Evolutionary conservation across 2,797 vertebrate genomes (phyloP).

Genomic region (Myiothlypis coronata): DNA sequence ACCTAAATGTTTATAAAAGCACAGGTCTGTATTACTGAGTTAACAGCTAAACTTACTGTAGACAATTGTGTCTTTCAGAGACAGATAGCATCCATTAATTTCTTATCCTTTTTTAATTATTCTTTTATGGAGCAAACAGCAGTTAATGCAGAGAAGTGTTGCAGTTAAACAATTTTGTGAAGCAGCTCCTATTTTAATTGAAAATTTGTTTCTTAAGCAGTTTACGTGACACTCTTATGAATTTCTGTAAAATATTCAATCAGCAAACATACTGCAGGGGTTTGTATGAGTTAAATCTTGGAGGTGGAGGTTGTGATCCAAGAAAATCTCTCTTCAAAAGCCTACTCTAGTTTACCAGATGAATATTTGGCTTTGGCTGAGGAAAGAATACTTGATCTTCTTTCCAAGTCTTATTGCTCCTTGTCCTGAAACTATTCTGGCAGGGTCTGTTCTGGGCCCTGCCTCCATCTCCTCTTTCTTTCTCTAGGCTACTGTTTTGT

Average conservation of each 20-base stretch:
- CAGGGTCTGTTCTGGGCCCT: not conserved
- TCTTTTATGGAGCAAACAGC: not conserved
- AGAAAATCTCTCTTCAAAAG: slow-evolving; percentile 2
- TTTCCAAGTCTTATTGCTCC: not conserved
- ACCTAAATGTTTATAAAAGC: not conserved
- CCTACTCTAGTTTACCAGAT: not conserved
- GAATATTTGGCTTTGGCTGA: slow-evolving; percentile 10
- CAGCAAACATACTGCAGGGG: not conserved
- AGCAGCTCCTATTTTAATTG: not conserved
- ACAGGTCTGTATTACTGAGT: not conserved
- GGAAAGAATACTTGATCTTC: slow-evolving; percentile 12
- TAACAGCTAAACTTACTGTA: not conserved
- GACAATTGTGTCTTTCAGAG: not conserved
- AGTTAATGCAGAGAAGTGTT: not conserved
- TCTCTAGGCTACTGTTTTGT: not conserved
- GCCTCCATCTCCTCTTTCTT: not conserved
- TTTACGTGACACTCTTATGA: not conserved
- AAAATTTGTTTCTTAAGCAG: not conserved
- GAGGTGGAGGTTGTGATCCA: not conserved
- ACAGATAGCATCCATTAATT: not conserved
- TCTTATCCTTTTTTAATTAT: not conserved
- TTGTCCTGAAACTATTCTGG: slow-evolving; percentile 38
- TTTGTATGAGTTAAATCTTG: slow-evolving; percentile 15
- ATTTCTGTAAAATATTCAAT: not conserved
- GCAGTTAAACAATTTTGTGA: not conserved